Percentiles rank a stretch among this genome's conserved stretches.
These are phyloP conservation scores for Eubasilissa regina DNA, from an alignment of 1,140 invertebrate species.

Conservation along the genomic window DNA sequence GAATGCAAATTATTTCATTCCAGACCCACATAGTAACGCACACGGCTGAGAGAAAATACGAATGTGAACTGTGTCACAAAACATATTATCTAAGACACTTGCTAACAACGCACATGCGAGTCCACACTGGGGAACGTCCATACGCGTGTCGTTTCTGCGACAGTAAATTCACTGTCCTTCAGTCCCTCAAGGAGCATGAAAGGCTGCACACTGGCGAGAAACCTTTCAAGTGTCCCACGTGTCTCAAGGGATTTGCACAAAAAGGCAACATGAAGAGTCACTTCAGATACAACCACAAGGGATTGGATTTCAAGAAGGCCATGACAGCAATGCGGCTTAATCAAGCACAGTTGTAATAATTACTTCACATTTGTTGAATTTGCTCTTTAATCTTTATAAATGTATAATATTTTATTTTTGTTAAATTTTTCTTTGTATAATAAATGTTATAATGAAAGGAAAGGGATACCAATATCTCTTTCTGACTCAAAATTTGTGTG, in stretches of 20 bases:
- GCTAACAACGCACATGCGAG: conserved; percentile 56
- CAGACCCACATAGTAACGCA: conserved; percentile 65
- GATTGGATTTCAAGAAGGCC: conserved; percentile 9
- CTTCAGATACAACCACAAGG: conserved; percentile 31
- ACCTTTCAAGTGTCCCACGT: conserved; percentile 18
- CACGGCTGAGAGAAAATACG: conserved; percentile 68
- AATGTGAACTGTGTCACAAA: conserved; percentile 67
- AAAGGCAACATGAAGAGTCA: conserved; percentile 39
- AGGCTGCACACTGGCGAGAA: conserved; percentile 8
- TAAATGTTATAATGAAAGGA: too few species aligned
- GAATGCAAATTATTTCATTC: conserved; percentile 40
- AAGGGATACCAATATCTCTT: too few species aligned
- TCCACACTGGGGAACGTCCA: conserved; percentile 72
- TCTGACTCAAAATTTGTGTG: too few species aligned
- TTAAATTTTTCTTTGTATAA: too few species aligned
- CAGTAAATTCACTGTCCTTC: conserved; percentile 61
- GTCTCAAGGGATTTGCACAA: conserved; percentile 29
- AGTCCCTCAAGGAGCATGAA: conserved; percentile 36
- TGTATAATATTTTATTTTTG: too few species aligned
- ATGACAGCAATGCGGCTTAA: not conserved
- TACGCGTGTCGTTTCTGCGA: conserved; percentile 65
- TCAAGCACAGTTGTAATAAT: too few species aligned
- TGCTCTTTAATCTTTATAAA: too few species aligned
- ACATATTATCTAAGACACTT: conserved; percentile 55
- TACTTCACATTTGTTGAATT: too few species aligned